Evolutionary conservation across 2,888 invertebrate species (phyloP), one percentile per base, ranked within the genome.

Genomic region (Lutraria lutraria): DNA sequence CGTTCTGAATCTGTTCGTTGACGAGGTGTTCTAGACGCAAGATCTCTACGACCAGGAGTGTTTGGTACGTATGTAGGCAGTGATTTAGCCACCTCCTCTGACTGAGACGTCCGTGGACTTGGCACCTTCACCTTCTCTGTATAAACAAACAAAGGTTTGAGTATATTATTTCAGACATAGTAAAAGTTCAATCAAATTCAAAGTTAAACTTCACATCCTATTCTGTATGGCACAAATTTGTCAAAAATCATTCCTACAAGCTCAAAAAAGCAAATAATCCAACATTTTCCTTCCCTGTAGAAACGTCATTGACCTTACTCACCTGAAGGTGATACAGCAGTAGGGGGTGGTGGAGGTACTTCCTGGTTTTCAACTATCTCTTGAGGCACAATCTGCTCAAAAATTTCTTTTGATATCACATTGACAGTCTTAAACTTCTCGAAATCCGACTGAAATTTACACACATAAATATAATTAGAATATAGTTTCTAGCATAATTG

Each of bases 351-450:
- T 86, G 98, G 98, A 93, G 98, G 98, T 95, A 98, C 97, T 31
- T 98, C 98, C 96, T 98, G 98, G 92, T 97, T 89, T 6, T 93
- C 90, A 53, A 91, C 81, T 13, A 88, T 90, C 12, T 98, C 98
- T 72, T 97, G 97, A 90, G 98, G 98, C 13, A 92, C 93, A 10
- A 96, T 94, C 88, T 98, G 98, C 93, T 98, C 98, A 97, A 99
- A 99, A 96, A 98, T 98, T 96, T 98, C 98, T 96, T 98, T 98
- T 90, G 98, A 98, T 95, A 99, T 98, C 90, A 99, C 97, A 93
- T 98, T 98, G 76, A 99, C 98, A 0, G 98, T 99, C 96, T 98
- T 96, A 88, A 94, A 95, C 60, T 94, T 92, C 87, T 92, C 91
- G 56, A 95, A 93, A 83, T 94, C 94, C 92, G 93, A 82, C 93